phyloP scores from a whole-genome alignment of 1,140 invertebrate species.

The Saccostrea echinata region DNA sequence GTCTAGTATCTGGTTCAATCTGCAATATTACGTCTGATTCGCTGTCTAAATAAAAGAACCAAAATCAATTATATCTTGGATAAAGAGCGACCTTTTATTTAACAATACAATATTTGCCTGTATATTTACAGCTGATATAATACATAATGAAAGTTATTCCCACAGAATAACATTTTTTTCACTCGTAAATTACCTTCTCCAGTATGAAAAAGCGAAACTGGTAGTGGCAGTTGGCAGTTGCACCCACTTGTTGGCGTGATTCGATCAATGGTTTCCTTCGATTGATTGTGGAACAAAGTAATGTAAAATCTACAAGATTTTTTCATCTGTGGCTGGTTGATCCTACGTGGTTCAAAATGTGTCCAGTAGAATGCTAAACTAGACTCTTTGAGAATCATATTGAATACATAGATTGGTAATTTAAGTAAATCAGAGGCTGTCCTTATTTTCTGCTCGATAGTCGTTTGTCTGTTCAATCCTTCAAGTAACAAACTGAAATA shows the following conservation, averaged over 20 bases:
- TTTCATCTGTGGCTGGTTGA: neutral
- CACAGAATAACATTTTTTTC: too few relatives aligned
- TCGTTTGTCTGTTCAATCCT: too few relatives aligned
- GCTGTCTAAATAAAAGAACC: too few relatives aligned
- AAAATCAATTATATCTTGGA: too few relatives aligned
- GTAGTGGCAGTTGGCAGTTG: neutral
- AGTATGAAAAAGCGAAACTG: neutral
- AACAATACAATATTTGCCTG: too few relatives aligned
- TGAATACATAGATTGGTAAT: neutral
- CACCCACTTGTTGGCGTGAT: neutral
- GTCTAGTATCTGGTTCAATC: neutral
- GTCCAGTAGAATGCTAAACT: neutral
- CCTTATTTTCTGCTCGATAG: neutral
- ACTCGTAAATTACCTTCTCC: too few relatives aligned
- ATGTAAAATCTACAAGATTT: conserved; percentile 15
- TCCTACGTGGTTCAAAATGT: neutral
- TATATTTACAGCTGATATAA: too few relatives aligned
- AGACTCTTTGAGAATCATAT: neutral
- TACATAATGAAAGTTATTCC: too few relatives aligned
- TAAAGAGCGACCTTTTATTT: too few relatives aligned
- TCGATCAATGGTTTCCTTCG: neutral
- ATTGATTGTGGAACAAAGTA: neutral
- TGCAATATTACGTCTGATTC: neutral
- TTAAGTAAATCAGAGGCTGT: neutral
- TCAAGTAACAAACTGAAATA: too few relatives aligned